Conservation (phyloP, 2,113 vertebrate genomes). For the mouse (Mus musculus) region DNA sequence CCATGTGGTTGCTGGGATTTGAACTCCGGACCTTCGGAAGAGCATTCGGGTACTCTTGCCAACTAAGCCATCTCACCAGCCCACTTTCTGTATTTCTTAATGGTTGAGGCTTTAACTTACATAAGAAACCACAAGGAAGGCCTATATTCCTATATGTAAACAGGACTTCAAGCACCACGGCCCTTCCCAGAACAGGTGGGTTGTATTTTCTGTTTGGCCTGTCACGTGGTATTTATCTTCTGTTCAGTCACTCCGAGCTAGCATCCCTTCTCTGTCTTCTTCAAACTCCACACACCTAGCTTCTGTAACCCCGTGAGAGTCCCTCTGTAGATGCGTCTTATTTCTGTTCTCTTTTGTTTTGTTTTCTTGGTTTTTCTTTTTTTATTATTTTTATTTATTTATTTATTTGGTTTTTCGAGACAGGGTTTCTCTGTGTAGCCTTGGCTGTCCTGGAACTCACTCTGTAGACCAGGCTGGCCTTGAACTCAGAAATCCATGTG, state of each 20-base stretch:
- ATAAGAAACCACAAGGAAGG: neutral
- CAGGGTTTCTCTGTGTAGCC: no score
- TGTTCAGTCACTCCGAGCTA: conserved; percentile 30
- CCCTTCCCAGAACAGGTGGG: neutral
- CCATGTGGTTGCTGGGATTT: no score
- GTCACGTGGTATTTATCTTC: conserved; percentile 56
- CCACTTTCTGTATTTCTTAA: neutral
- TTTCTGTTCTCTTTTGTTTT: conserved; percentile 1
- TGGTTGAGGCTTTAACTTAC: neutral
- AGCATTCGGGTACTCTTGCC: no score
- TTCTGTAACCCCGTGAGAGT: neutral
- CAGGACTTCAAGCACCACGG: neutral
- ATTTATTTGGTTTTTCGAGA: no score
- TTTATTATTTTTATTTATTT: no score
- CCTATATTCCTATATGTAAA: neutral
- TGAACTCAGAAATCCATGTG: no score
- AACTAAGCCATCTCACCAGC: no score
- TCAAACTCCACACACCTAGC: conserved; percentile 53
- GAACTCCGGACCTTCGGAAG: no score
- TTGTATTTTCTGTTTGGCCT: conserved; percentile 62
- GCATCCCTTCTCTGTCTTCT: conserved; percentile 43
- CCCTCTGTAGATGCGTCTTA: conserved; percentile 5
- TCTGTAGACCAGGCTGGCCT: no score
- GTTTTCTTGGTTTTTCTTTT: neutral
- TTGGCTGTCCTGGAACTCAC: no score